Evolutionary conservation across 2,113 vertebrate genomes (phyloP).

Genomic region (Odocoileus hemionus): DNA sequence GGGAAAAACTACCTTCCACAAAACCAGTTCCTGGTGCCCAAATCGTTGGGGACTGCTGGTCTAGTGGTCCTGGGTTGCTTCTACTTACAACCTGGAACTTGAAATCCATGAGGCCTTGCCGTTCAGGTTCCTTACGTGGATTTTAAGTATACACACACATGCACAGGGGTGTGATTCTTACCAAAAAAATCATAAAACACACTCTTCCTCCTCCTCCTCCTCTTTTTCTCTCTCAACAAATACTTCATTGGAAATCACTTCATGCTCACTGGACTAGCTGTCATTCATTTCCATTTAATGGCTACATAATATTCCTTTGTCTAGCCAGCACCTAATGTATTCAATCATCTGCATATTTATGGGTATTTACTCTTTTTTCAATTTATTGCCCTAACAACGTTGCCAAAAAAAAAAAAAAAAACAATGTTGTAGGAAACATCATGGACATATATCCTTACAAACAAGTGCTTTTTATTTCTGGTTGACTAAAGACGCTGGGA

Average conservation of each 20-base stretch:
- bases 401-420: too few species aligned
- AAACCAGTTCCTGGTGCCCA: background rate
- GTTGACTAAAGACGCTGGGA: background rate
- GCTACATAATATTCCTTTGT: background rate
- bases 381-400: background rate
- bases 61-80: background rate
- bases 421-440: background rate
- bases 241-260: background rate
- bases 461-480: background rate
- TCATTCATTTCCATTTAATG: background rate
- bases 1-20: background rate
- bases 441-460: background rate
- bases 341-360: background rate
- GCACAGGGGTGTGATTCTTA: background rate
- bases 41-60: background rate
- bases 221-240: slow-evolving; percentile 13
- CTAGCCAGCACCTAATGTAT: background rate
- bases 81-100: background rate
- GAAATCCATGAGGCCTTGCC: background rate
- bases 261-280: background rate
- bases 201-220: background rate
- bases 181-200: background rate
- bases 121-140: background rate
- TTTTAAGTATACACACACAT: background rate
- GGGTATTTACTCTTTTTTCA: background rate